Evolutionary conservation across 2,113 vertebrate species (phyloP), one percentile per base, ranked within the genome.

Genomic region (Taurulus bubalis): DNA sequence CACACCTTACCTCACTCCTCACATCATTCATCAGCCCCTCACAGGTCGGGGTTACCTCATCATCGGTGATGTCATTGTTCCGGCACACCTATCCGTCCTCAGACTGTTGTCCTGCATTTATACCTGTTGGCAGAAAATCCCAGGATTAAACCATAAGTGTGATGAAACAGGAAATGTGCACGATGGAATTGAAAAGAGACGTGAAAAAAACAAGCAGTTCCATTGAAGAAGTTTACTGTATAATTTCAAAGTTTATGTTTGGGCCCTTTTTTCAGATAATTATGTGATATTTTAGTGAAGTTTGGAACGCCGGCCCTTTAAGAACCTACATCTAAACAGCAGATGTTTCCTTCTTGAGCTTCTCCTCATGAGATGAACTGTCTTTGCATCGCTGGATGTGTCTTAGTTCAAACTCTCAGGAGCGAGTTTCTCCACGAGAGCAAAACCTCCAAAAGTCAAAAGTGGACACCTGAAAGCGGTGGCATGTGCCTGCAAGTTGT

Each of bases 11-110:
- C 64, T 84, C 80, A 83, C 58, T 49, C 59, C 45, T 73, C 42
- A 3, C 14, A 45, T 89, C 84, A 59, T 56, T 89, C 40, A 1
- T 80, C 90, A 75, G 68, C 60, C 83, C 49, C 10, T 87, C 85
- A 64, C 78, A 59, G 81, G 68, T 55, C 42, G 20, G 5, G 40
- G 16, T 88, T 80, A 82, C 79, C 71, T 86, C 89, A 90, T 66
- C 84, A 20, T 15, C 12, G 42, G 10, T 89, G 82, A 85, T 80
- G 75, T 91, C 84, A 88, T 79, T 82, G 55, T 45, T 53, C 28
- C 6, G 55, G 10, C 36, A 10, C 65, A 60, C 58, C 56, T 67
- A 30, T 20, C 18, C 65, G 36, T 69, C 51, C 11, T 75, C 49
- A 62, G 20, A 10, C 30, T n/a, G n/a, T n/a, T n/a, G n/a, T n/a